phyloP scores from a whole-genome alignment of 2,888 invertebrate species.

The Zelleria hepariella region DNA sequence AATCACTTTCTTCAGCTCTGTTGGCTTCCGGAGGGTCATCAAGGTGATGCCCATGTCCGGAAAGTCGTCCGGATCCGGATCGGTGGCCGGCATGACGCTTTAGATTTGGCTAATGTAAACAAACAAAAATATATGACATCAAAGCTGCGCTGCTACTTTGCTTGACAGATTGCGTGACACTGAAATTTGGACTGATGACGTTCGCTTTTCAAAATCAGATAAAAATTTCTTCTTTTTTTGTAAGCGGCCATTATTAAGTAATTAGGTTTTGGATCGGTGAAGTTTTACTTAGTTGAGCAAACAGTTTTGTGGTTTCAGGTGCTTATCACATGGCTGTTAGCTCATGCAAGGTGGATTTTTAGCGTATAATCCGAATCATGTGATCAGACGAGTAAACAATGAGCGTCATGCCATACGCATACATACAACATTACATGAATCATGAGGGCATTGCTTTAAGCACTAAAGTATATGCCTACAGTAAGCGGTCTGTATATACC shows the following conservation, averaged over 20 bases:
- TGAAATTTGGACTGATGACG: conserved; percentile 33
- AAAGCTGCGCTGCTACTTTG: background rate
- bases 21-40: conserved; percentile 58
- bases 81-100: conserved; percentile 18
- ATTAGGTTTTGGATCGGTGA: background rate
- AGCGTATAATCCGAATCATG: background rate
- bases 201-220: conserved; percentile 26
- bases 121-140: background rate
- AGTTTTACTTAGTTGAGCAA: background rate
- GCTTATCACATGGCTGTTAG: background rate
- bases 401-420: background rate
- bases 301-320: background rate
- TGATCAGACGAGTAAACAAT: background rate
- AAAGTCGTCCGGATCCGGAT: conserved; percentile 32
- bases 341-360: background rate
- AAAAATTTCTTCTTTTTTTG: conserved; percentile 17
- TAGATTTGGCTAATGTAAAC: background rate
- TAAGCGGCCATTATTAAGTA: conserved; percentile 6
- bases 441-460: background rate
- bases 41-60: conserved; percentile 42
- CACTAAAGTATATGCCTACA: background rate
- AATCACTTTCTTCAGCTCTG: conserved; percentile 57
- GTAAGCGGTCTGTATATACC: no score
- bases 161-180: conserved; percentile 13
- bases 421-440: background rate